Conservation (phyloP, 2,113 vertebrate species). For the Tyto alba region DNA sequence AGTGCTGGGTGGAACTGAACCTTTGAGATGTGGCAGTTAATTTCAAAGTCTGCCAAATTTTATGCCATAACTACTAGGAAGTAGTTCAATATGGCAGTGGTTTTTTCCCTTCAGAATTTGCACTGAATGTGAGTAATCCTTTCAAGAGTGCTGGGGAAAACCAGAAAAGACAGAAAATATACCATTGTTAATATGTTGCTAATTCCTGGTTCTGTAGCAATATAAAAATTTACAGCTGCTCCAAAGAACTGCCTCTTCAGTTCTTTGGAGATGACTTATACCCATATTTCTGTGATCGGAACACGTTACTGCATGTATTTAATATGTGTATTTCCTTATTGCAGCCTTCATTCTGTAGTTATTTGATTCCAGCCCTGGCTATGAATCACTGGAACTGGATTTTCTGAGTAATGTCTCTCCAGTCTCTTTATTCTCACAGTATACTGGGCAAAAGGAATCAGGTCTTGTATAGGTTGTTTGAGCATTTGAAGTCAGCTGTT, state of each 20-base stretch:
- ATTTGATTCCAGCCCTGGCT: not conserved
- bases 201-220: not conserved
- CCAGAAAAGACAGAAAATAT: not conserved
- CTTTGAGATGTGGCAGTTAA: not conserved
- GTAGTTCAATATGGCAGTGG: rapidly evolving
- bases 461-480: not conserved
- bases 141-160: not conserved
- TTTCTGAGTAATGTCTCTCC: slow-evolving; percentile 37
- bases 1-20: not conserved
- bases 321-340: not conserved
- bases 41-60: not conserved
- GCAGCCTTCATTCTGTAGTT: not conserved
- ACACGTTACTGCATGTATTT: not conserved
- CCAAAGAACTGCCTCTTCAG: not conserved
- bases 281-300: not conserved
- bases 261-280: not conserved
- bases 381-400: slow-evolving; percentile 33
- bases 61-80: not conserved
- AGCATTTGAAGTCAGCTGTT: slow-evolving; percentile 31
- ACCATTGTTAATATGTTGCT: not conserved
- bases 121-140: not conserved
- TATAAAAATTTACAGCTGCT: not conserved
- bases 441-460: not conserved
- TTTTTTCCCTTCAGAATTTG: not conserved
- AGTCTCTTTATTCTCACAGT: not conserved